Percentiles rank a stretch among this genome's conserved stretches.
Conservation (phyloP, 2,113 vertebrate species). For the Syngnathoides biaculeatus region DNA sequence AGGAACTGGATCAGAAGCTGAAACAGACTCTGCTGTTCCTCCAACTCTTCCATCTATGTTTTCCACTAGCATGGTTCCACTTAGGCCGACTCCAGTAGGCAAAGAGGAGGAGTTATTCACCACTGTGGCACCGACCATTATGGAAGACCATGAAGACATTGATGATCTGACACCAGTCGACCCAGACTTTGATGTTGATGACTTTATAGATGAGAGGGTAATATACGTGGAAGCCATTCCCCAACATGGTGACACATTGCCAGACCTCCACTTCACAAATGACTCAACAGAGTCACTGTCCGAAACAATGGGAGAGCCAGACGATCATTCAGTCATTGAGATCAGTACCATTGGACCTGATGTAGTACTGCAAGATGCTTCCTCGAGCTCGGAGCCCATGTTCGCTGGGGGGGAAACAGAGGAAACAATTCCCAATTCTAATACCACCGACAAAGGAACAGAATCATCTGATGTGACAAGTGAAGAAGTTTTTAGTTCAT, state of each 20-base stretch:
- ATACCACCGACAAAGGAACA: slow-evolving; percentile 28
- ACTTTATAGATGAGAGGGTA: slow-evolving; percentile 28
- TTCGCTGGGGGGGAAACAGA: slow-evolving; percentile 60
- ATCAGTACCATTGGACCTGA: slow-evolving; percentile 63
- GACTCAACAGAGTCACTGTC: slow-evolving; percentile 10
- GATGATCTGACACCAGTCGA: slow-evolving; percentile 18
- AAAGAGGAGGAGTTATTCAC: slow-evolving; percentile 51
- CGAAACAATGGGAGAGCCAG: slow-evolving; percentile 42
- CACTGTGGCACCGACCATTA: slow-evolving; percentile 43
- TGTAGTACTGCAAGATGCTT: slow-evolving; percentile 42
- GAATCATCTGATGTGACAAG: slow-evolving; percentile 31
- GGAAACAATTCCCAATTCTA: slow-evolving; percentile 5
- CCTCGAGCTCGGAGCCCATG: slow-evolving; percentile 56
- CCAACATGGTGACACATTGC: slow-evolving; percentile 40
- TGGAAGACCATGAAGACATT: slow-evolving; percentile 33
- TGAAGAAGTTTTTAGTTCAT: slow-evolving; percentile 25
- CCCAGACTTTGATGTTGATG: slow-evolving; percentile 30
- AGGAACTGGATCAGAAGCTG: slow-evolving; percentile 25
- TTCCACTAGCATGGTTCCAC: slow-evolving; percentile 73
- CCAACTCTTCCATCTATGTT: slow-evolving; percentile 68
- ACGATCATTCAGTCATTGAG: slow-evolving; percentile 50
- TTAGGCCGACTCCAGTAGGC: slow-evolving; percentile 32
- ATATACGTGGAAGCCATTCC: slow-evolving; percentile 15
- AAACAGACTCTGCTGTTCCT: slow-evolving; percentile 11
- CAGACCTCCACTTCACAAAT: slow-evolving; percentile 3